These are phyloP conservation scores for Alosa sapidissima DNA, from an alignment of 2,797 vertebrate genomes.

Conservation along the genomic window DNA sequence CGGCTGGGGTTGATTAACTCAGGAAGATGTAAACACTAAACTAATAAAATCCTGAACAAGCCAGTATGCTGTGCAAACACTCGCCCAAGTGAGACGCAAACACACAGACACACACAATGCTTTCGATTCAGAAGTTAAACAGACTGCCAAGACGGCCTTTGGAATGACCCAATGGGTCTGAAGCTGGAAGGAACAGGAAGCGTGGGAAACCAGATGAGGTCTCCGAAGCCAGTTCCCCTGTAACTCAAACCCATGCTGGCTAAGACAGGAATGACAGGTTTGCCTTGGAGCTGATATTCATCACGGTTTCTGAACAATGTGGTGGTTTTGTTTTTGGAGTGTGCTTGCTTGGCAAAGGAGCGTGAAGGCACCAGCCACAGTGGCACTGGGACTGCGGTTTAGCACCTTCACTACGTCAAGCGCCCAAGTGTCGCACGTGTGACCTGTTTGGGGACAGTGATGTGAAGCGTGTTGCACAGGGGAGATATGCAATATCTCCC, in stretches of 20 bases:
- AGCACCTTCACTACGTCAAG: background rate
- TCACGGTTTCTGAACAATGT: background rate
- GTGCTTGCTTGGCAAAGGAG: background rate
- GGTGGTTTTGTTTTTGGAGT: background rate
- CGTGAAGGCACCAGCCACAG: background rate
- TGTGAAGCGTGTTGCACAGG: background rate
- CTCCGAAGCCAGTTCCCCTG: background rate
- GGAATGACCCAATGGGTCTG: background rate
- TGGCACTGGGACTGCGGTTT: background rate
- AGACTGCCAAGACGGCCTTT: background rate
- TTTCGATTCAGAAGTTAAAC: background rate
- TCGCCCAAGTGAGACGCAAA: background rate
- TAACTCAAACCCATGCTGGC: constrained; percentile 30
- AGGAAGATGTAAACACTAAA: background rate
- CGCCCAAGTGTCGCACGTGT: background rate
- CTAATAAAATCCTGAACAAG: background rate
- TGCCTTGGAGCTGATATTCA: constrained; percentile 29
- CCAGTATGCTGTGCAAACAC: background rate
- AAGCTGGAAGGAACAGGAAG: background rate
- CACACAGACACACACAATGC: background rate
- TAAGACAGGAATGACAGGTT: constrained; percentile 50
- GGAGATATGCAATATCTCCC: background rate
- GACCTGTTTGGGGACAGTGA: background rate
- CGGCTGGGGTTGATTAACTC: background rate
- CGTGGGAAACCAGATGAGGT: background rate